phyloP scores from a whole-genome alignment of 2,888 invertebrate species.

The Papilio elwesi region DNA sequence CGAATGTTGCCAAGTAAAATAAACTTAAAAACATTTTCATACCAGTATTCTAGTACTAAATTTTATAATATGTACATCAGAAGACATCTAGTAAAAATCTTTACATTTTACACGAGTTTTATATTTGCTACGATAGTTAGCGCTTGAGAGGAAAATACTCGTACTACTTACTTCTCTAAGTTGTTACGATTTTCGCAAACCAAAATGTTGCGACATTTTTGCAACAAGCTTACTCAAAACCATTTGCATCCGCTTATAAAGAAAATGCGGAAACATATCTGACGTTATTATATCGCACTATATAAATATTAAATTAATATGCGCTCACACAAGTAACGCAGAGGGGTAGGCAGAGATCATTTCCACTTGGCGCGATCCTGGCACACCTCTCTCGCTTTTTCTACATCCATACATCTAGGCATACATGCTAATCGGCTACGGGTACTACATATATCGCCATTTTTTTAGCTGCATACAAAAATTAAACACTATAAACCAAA shows the following conservation, averaged over 20 bases:
- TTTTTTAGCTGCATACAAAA: too few species aligned
- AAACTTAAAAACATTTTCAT: too few species aligned
- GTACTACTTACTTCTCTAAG: constrained; percentile 13
- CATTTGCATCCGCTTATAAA: constrained; percentile 28
- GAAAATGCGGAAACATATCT: constrained; percentile 14
- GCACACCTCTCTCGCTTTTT: too few species aligned
- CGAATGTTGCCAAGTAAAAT: too few species aligned
- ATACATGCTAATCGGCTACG: too few species aligned
- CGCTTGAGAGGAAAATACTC: constrained; percentile 2
- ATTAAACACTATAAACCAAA: too few species aligned
- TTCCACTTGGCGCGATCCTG: too few species aligned
- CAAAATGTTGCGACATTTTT: constrained; percentile 30
- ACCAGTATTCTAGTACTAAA: background rate
- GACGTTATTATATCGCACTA: background rate
- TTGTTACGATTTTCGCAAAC: constrained; percentile 23
- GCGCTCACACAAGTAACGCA: too few species aligned
- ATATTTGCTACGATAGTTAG: constrained; percentile 4
- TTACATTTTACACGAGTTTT: background rate
- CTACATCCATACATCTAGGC: too few species aligned
- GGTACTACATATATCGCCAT: too few species aligned
- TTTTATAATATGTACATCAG: background rate
- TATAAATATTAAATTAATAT: background rate
- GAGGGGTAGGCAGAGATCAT: too few species aligned
- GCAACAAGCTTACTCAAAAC: constrained; percentile 25
- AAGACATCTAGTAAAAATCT: background rate